Evolutionary conservation across 1,140 invertebrate genomes (phyloP).

Genomic region (Trachymyrmex septentrionalis): DNA sequence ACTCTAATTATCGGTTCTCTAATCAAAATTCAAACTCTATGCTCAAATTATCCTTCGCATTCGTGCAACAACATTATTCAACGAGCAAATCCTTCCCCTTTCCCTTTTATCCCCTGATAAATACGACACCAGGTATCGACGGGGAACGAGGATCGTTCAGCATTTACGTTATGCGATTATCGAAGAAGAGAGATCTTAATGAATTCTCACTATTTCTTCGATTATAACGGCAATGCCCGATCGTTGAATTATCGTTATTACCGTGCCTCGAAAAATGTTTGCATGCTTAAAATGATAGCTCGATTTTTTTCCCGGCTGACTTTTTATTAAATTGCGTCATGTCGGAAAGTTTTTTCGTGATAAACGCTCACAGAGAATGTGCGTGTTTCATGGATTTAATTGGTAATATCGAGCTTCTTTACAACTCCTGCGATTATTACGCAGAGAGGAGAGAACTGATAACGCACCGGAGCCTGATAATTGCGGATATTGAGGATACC

Average conservation of each 20-base stretch:
- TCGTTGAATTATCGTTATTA: slow-evolving; percentile 44
- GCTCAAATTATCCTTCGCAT: slow-evolving; percentile 21
- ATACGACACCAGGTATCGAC: slow-evolving; percentile 14
- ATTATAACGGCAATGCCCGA: slow-evolving; percentile 40
- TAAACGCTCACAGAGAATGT: neutral
- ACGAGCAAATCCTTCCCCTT: neutral
- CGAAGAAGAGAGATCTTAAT: slow-evolving; percentile 9
- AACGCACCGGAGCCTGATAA: slow-evolving; percentile 27
- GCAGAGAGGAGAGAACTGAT: slow-evolving; percentile 14
- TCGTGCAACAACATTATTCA: slow-evolving; percentile 43
- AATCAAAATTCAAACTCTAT: slow-evolving; percentile 52
- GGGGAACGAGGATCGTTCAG: slow-evolving; percentile 27
- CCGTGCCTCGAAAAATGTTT: neutral
- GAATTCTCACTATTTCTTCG: slow-evolving; percentile 36
- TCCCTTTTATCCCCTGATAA: neutral
- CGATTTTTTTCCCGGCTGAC: slow-evolving; percentile 6
- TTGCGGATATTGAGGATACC: slow-evolving; percentile 45
- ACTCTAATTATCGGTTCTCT: slow-evolving; percentile 49
- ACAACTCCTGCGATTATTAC: slow-evolving; percentile 27
- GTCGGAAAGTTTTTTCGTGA: neutral
- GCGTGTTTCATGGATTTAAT: slow-evolving; percentile 35
- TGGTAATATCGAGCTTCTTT: slow-evolving; percentile 9
- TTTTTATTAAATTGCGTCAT: neutral
- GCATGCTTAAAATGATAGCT: slow-evolving; percentile 1
- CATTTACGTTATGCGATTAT: slow-evolving; percentile 53